Percentiles rank a stretch among this genome's conserved stretches.
phyloP scores from a whole-genome alignment of 2,797 vertebrate species.

The Chelon labrosus region DNA sequence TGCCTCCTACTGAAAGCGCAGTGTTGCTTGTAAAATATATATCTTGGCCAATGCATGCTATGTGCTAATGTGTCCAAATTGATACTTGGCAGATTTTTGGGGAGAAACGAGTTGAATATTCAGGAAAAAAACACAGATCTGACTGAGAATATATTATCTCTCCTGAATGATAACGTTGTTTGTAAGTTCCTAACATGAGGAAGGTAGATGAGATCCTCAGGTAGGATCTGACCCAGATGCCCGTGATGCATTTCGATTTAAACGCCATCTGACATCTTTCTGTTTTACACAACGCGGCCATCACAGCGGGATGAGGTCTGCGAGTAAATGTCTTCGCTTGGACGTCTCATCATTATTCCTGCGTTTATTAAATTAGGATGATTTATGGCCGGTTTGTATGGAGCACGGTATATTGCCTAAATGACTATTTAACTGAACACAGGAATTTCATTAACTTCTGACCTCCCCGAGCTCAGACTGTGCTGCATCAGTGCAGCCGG shows the following conservation, averaged over 20 bases:
- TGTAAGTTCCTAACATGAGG: conserved; percentile 6
- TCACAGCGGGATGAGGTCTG: conserved; percentile 81
- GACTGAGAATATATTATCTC: conserved; percentile 10
- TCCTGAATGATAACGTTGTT: not conserved
- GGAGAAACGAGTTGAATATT: conserved; percentile 17
- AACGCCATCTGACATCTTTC: conserved; percentile 81
- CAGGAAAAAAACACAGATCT: not conserved
- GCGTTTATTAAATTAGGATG: conserved; percentile 88
- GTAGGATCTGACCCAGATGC: conserved; percentile 74
- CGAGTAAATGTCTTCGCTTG: conserved; percentile 79
- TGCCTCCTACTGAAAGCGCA: conserved; percentile 64
- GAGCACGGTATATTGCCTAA: conserved; percentile 83
- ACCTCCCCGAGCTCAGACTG: conserved; percentile 77
- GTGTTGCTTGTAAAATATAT: conserved; percentile 65
- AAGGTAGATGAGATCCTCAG: conserved; percentile 58
- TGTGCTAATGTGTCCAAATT: conserved; percentile 67
- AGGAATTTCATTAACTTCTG: conserved; percentile 89
- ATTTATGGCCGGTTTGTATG: conserved; percentile 83
- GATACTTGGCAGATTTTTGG: conserved; percentile 60
- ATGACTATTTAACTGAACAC: conserved; percentile 87
- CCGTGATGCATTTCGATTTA: conserved; percentile 76
- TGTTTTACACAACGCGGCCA: conserved; percentile 82
- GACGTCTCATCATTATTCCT: conserved; percentile 86
- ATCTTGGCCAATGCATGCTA: conserved; percentile 58
- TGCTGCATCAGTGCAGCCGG: conserved; percentile 63